phyloP scores from a whole-genome alignment of 2,888 invertebrate species.

The Formica aserva region DNA sequence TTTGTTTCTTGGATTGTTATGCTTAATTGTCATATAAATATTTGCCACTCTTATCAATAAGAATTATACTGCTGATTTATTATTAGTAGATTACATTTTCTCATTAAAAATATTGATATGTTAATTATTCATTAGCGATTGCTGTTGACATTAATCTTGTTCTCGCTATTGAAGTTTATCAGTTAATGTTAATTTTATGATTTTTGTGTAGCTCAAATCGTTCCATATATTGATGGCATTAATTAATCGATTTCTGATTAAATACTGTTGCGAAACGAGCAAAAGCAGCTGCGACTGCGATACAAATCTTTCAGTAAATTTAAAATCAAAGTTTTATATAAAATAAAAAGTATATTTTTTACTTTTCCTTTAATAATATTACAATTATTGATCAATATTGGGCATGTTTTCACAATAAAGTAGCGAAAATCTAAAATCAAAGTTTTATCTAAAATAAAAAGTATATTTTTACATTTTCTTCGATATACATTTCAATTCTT shows the following conservation, averaged over 20 bases:
- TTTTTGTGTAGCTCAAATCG: constrained; percentile 55
- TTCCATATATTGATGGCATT: constrained; percentile 38
- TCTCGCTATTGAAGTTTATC: neutral
- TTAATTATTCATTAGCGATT: neutral
- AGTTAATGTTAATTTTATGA: neutral
- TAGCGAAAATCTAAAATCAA: neutral
- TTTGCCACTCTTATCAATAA: neutral
- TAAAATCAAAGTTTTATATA: constrained; percentile 13
- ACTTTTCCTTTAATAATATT: too few species aligned
- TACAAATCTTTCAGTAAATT: constrained; percentile 63
- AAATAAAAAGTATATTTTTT: too few species aligned
- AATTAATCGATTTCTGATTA: constrained; percentile 69
- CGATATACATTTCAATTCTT: neutral
- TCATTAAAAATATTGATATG: neutral
- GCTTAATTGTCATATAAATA: neutral
- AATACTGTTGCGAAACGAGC: constrained; percentile 64
- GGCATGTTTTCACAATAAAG: too few species aligned
- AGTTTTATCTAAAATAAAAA: neutral
- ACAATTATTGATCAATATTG: too few species aligned
- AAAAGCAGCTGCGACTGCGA: constrained; percentile 58
- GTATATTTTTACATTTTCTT: neutral
- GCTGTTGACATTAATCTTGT: neutral
- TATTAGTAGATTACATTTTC: neutral
- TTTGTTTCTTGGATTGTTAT: neutral
- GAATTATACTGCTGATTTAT: neutral